Percentiles rank a stretch among this genome's conserved stretches.
Conservation (phyloP, 2,888 invertebrate species). For the Laspeyria flexula region DNA sequence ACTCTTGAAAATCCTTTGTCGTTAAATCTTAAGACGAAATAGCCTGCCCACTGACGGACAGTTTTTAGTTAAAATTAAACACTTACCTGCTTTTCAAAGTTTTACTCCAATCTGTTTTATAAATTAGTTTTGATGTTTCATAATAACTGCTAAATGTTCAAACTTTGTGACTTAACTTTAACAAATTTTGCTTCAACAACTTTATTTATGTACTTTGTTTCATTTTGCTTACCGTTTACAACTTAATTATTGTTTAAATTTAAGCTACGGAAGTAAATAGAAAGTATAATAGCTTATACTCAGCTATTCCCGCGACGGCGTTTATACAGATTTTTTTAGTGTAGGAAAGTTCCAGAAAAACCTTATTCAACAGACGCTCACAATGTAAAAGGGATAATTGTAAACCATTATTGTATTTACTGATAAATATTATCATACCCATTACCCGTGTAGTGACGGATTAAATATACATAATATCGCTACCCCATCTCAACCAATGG, state of each 20-base stretch:
- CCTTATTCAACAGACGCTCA: no score
- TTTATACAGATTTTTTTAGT: no score
- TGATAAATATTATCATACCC: no score
- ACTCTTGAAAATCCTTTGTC: slow-evolving; percentile 46
- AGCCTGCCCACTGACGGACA: slow-evolving; percentile 4
- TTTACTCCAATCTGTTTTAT: slow-evolving; percentile 14
- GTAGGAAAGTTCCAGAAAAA: no score
- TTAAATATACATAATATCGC: no score
- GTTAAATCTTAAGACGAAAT: slow-evolving; percentile 34
- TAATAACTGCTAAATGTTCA: neutral
- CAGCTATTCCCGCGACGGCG: no score
- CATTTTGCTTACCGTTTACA: neutral
- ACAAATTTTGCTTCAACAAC: neutral
- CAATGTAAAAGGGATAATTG: no score
- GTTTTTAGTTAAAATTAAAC: slow-evolving; percentile 9
- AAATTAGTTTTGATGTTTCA: slow-evolving; percentile 22
- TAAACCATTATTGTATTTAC: no score
- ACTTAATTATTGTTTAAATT: neutral
- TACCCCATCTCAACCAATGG: no score
- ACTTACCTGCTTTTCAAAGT: slow-evolving; percentile 11
- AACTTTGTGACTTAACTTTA: neutral
- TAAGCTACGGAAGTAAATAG: neutral
- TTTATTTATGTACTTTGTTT: neutral
- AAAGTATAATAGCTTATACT: neutral
- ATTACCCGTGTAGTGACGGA: no score